These are phyloP conservation scores for Cyphomyrus plagiostoma DNA, from an alignment of 2,113 vertebrate genomes.

Conservation along the genomic window DNA sequence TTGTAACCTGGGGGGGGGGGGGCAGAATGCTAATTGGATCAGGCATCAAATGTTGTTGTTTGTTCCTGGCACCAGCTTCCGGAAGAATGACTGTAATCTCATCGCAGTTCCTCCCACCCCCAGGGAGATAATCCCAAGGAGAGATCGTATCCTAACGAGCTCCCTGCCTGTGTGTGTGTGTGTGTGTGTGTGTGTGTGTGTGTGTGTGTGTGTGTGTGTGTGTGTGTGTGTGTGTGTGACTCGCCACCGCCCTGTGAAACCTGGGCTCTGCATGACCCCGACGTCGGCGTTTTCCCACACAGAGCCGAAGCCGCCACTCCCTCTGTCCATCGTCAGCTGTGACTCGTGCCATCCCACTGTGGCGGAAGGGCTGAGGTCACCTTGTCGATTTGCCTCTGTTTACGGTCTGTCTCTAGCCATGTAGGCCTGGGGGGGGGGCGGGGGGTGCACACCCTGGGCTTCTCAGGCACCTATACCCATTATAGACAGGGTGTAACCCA, in stretches of 20 bases:
- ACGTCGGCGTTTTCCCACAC: neutral
- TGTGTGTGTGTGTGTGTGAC: neutral
- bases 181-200: neutral
- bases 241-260: neutral
- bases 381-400: neutral
- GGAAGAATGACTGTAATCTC: slow-evolving; percentile 9
- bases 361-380: neutral
- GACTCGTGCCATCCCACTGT: neutral
- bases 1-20: neutral
- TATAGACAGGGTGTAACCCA: neutral
- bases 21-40: slow-evolving; percentile 3
- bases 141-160: slow-evolving; percentile 11
- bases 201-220: neutral
- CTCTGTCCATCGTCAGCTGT: neutral
- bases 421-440: neutral
- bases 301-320: neutral
- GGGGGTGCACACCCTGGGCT: neutral
- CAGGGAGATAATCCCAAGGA: neutral
- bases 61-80: neutral
- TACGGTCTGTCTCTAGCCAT: neutral
- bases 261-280: neutral
- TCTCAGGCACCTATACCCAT: neutral
- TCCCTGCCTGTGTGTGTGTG: neutral
- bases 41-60: slow-evolving; percentile 5
- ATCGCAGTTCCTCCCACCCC: slow-evolving; percentile 16